A percentile compares a stretch with the other conserved stretches of the same genome.
phyloP scores from a whole-genome alignment of 2,113 vertebrate genomes.

The Ailurus styani region DNA sequence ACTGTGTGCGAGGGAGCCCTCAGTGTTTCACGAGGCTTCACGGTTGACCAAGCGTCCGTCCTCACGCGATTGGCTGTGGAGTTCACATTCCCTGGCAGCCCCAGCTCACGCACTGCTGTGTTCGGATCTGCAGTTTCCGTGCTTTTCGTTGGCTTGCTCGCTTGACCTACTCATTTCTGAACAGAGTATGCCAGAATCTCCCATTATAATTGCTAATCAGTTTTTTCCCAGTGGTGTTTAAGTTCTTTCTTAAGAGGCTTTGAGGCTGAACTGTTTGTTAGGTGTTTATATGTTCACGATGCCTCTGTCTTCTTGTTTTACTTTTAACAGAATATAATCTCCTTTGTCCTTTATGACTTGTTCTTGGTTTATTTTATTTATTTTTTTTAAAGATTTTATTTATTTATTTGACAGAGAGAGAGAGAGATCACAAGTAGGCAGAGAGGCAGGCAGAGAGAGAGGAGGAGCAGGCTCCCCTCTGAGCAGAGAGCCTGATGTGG shows the following conservation, averaged over 20 bases:
- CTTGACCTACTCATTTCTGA: not conserved
- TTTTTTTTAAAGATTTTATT: too few species aligned
- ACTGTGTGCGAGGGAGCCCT: not conserved
- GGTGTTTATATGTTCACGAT: not conserved
- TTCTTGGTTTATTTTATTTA: not conserved
- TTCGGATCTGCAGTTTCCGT: not conserved
- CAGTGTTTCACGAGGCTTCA: not conserved
- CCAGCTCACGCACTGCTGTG: not conserved
- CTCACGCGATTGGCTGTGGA: not conserved
- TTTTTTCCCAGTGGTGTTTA: not conserved
- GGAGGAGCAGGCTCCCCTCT: too few species aligned
- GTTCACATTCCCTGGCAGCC: not conserved
- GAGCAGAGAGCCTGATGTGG: too few species aligned
- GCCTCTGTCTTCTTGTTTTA: not conserved
- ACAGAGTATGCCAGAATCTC: not conserved
- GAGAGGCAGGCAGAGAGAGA: too few species aligned
- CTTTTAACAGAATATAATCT: not conserved
- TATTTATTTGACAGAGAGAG: too few species aligned
- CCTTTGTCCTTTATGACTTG: not conserved
- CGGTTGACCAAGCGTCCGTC: not conserved
- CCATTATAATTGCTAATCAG: not conserved
- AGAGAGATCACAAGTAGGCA: too few species aligned
- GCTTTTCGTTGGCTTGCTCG: not conserved
- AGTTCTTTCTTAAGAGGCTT: not conserved
- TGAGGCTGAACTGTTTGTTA: not conserved